A percentile compares a stretch with the other conserved stretches of the same genome.
Conservation (phyloP, 2,113 vertebrate species). For the Clarias gariepinus region DNA sequence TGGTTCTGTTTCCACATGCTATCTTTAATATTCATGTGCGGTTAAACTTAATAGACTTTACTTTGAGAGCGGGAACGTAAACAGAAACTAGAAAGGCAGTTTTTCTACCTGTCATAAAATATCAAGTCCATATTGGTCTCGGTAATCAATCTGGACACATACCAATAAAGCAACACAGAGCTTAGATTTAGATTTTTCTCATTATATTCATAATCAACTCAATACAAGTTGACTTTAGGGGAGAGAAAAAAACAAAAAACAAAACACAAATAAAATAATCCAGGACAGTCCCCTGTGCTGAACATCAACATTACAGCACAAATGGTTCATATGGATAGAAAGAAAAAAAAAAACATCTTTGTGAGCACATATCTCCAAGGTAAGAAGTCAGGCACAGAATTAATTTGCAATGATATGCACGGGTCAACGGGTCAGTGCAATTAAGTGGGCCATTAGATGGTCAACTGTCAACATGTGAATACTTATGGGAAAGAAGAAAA, state of each 20-base stretch:
- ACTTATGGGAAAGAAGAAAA: constrained; percentile 59
- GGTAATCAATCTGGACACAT: constrained; percentile 57
- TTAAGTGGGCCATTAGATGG: constrained; percentile 75
- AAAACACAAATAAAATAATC: constrained; percentile 10
- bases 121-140: constrained; percentile 51
- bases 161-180: background rate
- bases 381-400: constrained; percentile 59
- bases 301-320: constrained; percentile 37
- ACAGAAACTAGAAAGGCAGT: constrained; percentile 51
- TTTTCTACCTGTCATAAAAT: constrained; percentile 58
- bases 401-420: constrained; percentile 67
- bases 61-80: constrained; percentile 59
- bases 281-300: constrained; percentile 17
- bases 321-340: constrained; percentile 24
- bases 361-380: constrained; percentile 37
- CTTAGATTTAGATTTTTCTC: constrained; percentile 25
- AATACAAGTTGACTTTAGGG: background rate
- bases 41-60: constrained; percentile 65
- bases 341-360: constrained; percentile 18
- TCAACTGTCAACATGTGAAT: constrained; percentile 78
- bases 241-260: background rate
- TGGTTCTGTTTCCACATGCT: constrained; percentile 63
- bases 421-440: constrained; percentile 68
- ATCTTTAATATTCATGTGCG: constrained; percentile 72
- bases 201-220: constrained; percentile 9